A percentile compares a stretch with the other conserved stretches of the same genome.
These are phyloP conservation scores for Heliconius melpomene DNA, from an alignment of 1,140 invertebrate species.

Conservation along the genomic window DNA sequence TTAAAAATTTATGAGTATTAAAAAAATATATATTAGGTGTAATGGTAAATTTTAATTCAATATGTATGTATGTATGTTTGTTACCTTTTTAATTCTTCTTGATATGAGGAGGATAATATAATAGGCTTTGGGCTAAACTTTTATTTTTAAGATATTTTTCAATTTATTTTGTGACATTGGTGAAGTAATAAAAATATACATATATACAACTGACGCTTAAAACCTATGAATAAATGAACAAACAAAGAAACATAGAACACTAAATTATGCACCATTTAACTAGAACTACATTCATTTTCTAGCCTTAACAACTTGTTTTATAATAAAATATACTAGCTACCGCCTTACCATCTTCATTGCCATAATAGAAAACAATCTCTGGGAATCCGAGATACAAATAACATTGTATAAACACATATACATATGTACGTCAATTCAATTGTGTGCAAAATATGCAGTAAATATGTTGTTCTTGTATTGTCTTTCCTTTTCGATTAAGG, in stretches of 20 bases:
- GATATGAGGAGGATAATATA: too few relatives aligned
- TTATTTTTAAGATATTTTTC: too few relatives aligned
- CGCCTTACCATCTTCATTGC: conserved; percentile 10
- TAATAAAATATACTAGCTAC: background rate
- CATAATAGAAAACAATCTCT: conserved; percentile 6
- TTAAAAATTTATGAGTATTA: conserved; percentile 36
- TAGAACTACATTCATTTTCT: background rate
- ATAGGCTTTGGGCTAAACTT: too few relatives aligned
- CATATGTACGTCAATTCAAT: conserved; percentile 35
- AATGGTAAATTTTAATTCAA: background rate
- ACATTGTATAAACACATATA: conserved; percentile 4
- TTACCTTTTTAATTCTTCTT: too few relatives aligned
- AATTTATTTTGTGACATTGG: too few relatives aligned
- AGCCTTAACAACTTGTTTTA: background rate
- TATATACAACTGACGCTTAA: too few relatives aligned
- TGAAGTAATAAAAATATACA: too few relatives aligned
- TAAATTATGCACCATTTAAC: background rate
- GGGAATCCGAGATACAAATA: conserved; percentile 36
- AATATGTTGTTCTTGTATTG: conserved; percentile 40
- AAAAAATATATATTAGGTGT: background rate
- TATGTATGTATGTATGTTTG: too few relatives aligned
- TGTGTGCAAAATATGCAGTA: conserved; percentile 43
- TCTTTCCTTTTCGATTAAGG: conserved; percentile 43
- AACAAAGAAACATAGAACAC: background rate
- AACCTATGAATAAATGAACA: background rate